Evolutionary conservation across 2,113 vertebrate genomes (phyloP).

Genomic region (Alosa alosa): DNA sequence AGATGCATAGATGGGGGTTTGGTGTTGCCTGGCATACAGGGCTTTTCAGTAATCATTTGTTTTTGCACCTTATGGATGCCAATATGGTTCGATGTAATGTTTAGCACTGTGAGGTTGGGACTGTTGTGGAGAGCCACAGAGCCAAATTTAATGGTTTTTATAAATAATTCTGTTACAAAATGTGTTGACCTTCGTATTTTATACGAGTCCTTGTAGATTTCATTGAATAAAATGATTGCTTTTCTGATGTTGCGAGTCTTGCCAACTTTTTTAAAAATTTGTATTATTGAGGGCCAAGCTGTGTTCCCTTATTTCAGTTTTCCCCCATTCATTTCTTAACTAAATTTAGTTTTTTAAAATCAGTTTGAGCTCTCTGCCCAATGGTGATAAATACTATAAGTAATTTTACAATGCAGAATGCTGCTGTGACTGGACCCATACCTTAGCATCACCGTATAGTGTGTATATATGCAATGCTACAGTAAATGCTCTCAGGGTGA

Average conservation of each 20-base stretch:
- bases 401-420: too few species aligned
- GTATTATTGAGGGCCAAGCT: too few species aligned
- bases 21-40: neutral
- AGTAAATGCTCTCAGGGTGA: too few species aligned
- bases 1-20: neutral
- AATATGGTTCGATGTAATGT: neutral
- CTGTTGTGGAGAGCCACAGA: neutral
- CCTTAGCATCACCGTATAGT: too few species aligned
- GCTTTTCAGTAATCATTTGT: neutral
- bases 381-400: too few species aligned
- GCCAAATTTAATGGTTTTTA: neutral
- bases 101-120: slow-evolving; percentile 1
- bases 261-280: neutral
- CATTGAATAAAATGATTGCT: neutral
- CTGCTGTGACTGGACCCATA: too few species aligned
- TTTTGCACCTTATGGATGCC: slow-evolving; percentile 18
- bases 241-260: neutral
- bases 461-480: too few species aligned
- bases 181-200: neutral
- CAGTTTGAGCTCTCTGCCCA: too few species aligned
- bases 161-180: neutral
- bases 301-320: too few species aligned
- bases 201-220: neutral
- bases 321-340: too few species aligned
- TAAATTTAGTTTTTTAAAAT: too few species aligned